Percentiles rank a stretch among this genome's conserved stretches.
These are phyloP conservation scores for Chironex yamaguchii DNA, from an alignment of 30 jellyfish, hydroid and myxozoan species.

Conservation along the genomic window DNA sequence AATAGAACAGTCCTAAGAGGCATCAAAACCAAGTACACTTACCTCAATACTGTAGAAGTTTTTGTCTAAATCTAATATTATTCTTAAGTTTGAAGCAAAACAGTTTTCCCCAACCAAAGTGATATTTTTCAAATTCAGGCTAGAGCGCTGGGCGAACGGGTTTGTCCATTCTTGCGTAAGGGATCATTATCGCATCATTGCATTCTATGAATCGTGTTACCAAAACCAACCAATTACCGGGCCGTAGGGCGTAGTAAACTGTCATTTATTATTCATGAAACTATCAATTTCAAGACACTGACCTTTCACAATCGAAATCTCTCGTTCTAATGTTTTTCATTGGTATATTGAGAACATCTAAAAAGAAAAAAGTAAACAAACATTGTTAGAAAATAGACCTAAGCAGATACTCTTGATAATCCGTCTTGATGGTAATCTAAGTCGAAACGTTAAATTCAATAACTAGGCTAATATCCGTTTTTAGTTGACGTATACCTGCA, in stretches of 20 bases:
- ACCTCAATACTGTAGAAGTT: background rate
- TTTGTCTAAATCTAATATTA: background rate
- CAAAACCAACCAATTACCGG: background rate
- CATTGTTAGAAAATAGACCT: background rate
- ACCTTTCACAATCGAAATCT: background rate
- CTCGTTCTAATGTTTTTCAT: background rate
- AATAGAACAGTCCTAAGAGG: too few species aligned
- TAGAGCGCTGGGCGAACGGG: background rate
- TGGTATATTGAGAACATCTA: background rate
- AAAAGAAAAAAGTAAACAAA: background rate
- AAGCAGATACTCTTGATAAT: too few species aligned
- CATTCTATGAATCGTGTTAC: background rate
- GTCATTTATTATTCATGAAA: background rate
- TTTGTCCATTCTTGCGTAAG: constrained; percentile 1
- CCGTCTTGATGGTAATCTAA: too few species aligned
- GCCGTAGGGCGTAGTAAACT: background rate
- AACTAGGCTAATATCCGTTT: too few species aligned
- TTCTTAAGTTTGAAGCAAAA: background rate
- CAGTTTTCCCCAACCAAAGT: background rate
- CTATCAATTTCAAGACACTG: background rate
- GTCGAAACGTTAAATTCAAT: too few species aligned
- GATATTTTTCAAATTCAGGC: background rate
- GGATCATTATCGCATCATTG: background rate
- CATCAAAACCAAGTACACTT: too few species aligned
- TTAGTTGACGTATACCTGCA: too few species aligned